Evolutionary conservation across 2,888 invertebrate species (phyloP).

Genomic region (Amphiduros pacificus): DNA sequence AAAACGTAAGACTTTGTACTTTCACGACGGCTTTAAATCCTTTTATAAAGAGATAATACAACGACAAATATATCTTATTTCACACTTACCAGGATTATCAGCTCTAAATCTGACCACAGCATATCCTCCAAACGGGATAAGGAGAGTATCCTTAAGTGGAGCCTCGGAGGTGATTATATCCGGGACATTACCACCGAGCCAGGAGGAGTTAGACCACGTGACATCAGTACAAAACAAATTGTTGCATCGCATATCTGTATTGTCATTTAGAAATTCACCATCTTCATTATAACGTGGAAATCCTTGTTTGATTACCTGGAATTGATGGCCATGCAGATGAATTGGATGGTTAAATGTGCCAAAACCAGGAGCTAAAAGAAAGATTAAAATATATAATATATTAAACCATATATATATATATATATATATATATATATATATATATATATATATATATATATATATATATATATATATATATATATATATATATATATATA

Average conservation of each 20-base stretch:
- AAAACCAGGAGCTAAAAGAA: too few species aligned
- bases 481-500: too few species aligned
- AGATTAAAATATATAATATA: too few species aligned
- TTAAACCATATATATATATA: too few species aligned
- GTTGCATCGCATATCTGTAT: slow-evolving; percentile 22
- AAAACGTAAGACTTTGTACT: too few species aligned
- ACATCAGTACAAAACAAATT: slow-evolving; percentile 25
- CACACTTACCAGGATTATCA: slow-evolving; percentile 39
- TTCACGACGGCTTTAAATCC: too few species aligned
- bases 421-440: too few species aligned
- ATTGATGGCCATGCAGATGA: slow-evolving; percentile 24
- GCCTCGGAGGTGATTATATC: slow-evolving; percentile 23
- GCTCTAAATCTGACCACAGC: slow-evolving; percentile 50
- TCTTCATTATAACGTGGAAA: slow-evolving; percentile 15
- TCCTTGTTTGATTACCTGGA: slow-evolving; percentile 24
- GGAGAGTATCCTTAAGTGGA: slow-evolving; percentile 49
- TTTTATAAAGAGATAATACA: too few species aligned
- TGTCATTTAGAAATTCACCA: slow-evolving; percentile 14
- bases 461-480: too few species aligned
- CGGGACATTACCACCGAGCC: slow-evolving; percentile 19
- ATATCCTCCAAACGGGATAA: slow-evolving; percentile 54
- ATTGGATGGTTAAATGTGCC: slow-evolving; percentile 20
- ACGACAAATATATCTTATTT: too few species aligned
- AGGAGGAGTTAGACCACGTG: slow-evolving; percentile 18
- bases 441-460: too few species aligned